Percentiles rank a stretch among this genome's conserved stretches.
Evolutionary conservation across 2,797 vertebrate genomes (phyloP).

Genomic region (Florisuga fusca): DNA sequence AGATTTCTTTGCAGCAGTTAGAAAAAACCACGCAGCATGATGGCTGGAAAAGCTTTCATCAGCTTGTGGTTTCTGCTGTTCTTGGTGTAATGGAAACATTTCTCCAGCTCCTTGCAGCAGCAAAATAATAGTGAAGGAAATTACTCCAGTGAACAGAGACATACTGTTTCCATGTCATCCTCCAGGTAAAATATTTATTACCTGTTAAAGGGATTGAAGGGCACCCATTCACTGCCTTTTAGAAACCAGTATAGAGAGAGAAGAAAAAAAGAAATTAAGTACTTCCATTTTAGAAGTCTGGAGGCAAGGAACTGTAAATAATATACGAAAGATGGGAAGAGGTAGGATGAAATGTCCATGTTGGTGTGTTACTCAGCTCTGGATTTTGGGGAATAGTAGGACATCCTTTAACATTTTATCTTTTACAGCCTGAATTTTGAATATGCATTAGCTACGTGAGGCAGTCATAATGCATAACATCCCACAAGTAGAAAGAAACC

Average conservation of each 20-base stretch:
- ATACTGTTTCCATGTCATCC: not conserved
- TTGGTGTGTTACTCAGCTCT: not conserved
- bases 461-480: too few relatives aligned
- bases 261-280: not conserved
- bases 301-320: not conserved
- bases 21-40: not conserved
- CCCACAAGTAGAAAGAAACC: too few relatives aligned
- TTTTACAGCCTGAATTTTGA: not conserved
- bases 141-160: not conserved
- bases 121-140: conserved; percentile 32
- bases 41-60: conserved; percentile 4
- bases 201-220: not conserved
- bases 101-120: not conserved
- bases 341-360: not conserved
- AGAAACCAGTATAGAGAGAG: not conserved
- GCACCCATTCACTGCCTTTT: not conserved
- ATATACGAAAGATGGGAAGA: not conserved
- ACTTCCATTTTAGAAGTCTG: not conserved
- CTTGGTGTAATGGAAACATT: conserved; percentile 30
- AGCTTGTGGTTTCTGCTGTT: not conserved
- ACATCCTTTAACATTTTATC: not conserved
- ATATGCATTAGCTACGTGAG: not conserved
- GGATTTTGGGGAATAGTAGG: too few relatives aligned
- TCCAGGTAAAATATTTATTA: conserved; percentile 54
- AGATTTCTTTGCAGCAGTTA: not conserved